Base-by-base conservation (phyloP, 2,888 invertebrate genomes). In the Drosophila mimica region DNA sequence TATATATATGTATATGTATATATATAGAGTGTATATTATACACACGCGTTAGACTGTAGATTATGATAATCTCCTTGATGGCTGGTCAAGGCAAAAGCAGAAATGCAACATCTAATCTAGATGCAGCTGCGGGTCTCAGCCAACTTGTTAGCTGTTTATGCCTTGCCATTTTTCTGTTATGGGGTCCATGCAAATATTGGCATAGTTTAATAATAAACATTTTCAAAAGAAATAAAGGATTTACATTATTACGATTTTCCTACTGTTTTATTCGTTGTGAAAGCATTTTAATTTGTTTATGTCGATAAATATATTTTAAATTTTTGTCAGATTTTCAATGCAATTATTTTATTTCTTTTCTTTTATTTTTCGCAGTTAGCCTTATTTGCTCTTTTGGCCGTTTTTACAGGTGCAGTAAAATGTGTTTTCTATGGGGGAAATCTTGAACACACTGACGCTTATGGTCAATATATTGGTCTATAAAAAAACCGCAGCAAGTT, bases 51-150 rank as follows among this genome's bases (percentile, higher is more conserved):
- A 61, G 49, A 31, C 51, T 30, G 6, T 73, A 72, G 80, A 82
- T 88, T 88, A 88, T 82, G 77, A 83, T 85, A 85, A 85, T 85
- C 82, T 70, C 68, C 70, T 82, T 74, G 83, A 85, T 83, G 70
- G 60, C 81, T 64, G 60, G 58, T 54, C 77, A 80, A 81, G 70
- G 81, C 78, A 81, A 57, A 65, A 52, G 54, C 62, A 48, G 58
- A 66, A 71, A 67, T 68, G 61, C 68, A 70, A 51, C 73, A 79
- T 79, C 85, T 83, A 75, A 83, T 83, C 89, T 73, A 86, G 81
- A 72, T 86, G 76, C 86, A 86, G 81, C 89, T 88, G 89, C 70
- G 38, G 67, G 64, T 70, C 30, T 40, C 20, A 57, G 60, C 36
- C 53, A 78, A 78, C 86, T 74, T 70, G 81, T 82, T 85, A 73